These are phyloP conservation scores for Sebastes fasciatus DNA, from an alignment of 2,113 vertebrate species.

Conservation along the genomic window DNA sequence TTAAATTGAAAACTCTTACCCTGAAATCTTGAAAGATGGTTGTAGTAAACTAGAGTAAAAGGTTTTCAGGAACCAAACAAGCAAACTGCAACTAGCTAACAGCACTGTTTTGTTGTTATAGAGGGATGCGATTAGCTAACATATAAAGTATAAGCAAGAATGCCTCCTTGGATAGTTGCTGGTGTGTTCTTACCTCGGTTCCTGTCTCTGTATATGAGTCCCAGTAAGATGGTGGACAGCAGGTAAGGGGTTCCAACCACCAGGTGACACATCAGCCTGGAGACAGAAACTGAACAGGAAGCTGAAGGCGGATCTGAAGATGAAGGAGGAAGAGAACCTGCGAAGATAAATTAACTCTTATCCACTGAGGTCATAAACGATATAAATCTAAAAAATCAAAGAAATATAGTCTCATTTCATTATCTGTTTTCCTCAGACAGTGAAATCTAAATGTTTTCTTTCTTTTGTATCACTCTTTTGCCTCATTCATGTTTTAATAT, in stretches of 20 bases:
- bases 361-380: too few species aligned
- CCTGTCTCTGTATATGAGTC: slow-evolving; percentile 53
- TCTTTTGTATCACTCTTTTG: background rate
- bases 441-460: background rate
- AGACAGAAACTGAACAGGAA: background rate
- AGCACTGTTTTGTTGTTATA: too few species aligned
- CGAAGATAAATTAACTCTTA: background rate
- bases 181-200: slow-evolving; percentile 29
- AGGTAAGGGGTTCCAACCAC: slow-evolving; percentile 62
- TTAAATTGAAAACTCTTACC: background rate
- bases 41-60: background rate
- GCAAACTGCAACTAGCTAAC: background rate
- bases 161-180: accelerated
- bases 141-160: background rate
- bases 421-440: background rate
- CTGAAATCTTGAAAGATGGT: too few species aligned
- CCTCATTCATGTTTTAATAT: background rate
- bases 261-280: slow-evolving; percentile 44
- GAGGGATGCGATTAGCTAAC: too few species aligned
- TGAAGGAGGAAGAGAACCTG: background rate
- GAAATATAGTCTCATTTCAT: too few species aligned
- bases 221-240: slow-evolving; percentile 61
- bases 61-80: background rate
- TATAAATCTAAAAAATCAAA: too few species aligned
- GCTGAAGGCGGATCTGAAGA: background rate